Conservation (phyloP, 1,140 invertebrate species). For the Heliothis virescens region DNA sequence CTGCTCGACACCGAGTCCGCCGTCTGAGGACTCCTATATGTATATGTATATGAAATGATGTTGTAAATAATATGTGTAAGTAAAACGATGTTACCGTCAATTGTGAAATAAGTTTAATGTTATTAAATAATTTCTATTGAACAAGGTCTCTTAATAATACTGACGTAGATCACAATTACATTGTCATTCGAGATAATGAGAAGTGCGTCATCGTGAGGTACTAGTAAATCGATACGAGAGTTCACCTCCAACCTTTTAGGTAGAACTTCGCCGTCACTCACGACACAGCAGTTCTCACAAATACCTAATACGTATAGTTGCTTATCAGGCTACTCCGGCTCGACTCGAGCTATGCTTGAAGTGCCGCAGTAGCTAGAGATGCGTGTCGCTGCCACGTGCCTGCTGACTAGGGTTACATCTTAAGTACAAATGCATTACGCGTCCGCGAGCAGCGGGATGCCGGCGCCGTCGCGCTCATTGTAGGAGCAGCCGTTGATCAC, state of each 20-base stretch:
- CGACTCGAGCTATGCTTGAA: constrained; percentile 28
- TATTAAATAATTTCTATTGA: constrained; percentile 86
- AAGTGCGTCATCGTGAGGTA: neutral
- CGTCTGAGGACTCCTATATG: constrained; percentile 65
- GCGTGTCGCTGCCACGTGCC: constrained; percentile 39
- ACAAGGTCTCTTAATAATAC: constrained; percentile 83
- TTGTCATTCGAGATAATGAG: constrained; percentile 47
- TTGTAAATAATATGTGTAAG: constrained; percentile 86
- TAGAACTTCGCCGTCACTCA: constrained; percentile 19
- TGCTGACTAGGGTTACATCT: constrained; percentile 60
- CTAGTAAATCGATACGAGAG: neutral
- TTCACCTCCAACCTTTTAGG: constrained; percentile 33
- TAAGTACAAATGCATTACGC: constrained; percentile 58
- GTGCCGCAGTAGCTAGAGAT: constrained; percentile 8
- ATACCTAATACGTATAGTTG: neutral
- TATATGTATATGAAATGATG: constrained; percentile 80
- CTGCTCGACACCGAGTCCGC: constrained; percentile 82
- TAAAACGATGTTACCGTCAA: constrained; percentile 86
- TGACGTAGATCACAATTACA: constrained; percentile 80
- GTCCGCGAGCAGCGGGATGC: constrained; percentile 78
- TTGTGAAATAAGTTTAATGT: constrained; percentile 86
- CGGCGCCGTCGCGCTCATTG: constrained; percentile 67
- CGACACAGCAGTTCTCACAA: constrained; percentile 1
- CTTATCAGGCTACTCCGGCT: neutral
- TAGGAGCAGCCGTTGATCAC: constrained; percentile 73